These are phyloP conservation scores for Irena cyanogastra DNA, from an alignment of 2,113 vertebrate genomes.

Conservation along the genomic window DNA sequence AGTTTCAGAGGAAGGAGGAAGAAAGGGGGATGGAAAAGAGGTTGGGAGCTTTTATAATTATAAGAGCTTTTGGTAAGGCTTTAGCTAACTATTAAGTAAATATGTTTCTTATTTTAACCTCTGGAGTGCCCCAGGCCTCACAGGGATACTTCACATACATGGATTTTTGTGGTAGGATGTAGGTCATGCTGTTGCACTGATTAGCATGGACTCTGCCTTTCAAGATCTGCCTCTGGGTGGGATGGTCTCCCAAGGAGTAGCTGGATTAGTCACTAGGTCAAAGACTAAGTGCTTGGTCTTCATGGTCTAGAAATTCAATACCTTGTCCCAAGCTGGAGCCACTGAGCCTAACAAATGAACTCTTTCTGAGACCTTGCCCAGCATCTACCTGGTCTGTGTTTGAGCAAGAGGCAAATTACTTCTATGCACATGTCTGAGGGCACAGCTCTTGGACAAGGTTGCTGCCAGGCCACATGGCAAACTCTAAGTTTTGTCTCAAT, in stretches of 20 bases:
- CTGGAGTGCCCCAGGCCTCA: slow-evolving; percentile 20
- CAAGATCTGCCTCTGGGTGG: slow-evolving; percentile 32
- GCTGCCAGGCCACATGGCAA: not conserved
- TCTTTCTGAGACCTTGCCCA: not conserved
- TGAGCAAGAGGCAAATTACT: not conserved
- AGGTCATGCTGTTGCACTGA: slow-evolving; percentile 40
- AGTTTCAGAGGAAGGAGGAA: not conserved
- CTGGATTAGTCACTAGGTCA: slow-evolving; percentile 47
- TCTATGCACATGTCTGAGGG: not conserved
- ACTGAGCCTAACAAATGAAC: not conserved
- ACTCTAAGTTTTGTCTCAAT: not conserved
- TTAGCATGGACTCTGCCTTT: slow-evolving; percentile 41
- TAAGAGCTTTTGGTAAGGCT: slow-evolving; percentile 40
- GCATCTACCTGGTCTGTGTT: not conserved
- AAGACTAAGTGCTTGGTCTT: not conserved
- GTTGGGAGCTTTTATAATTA: slow-evolving; percentile 40
- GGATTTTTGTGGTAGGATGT: slow-evolving; percentile 47
- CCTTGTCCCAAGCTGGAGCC: not conserved
- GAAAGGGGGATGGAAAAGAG: not conserved
- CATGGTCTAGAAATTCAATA: not conserved
- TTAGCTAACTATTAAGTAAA: slow-evolving; percentile 49
- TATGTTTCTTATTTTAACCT: slow-evolving; percentile 66
- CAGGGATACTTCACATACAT: not conserved
- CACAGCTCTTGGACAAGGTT: not conserved
- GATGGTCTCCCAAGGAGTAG: slow-evolving; percentile 45